Percentiles rank a stretch among this genome's conserved stretches.
phyloP scores from a whole-genome alignment of 2,888 invertebrate genomes.

The Synanthedon tipuliformis region DNA sequence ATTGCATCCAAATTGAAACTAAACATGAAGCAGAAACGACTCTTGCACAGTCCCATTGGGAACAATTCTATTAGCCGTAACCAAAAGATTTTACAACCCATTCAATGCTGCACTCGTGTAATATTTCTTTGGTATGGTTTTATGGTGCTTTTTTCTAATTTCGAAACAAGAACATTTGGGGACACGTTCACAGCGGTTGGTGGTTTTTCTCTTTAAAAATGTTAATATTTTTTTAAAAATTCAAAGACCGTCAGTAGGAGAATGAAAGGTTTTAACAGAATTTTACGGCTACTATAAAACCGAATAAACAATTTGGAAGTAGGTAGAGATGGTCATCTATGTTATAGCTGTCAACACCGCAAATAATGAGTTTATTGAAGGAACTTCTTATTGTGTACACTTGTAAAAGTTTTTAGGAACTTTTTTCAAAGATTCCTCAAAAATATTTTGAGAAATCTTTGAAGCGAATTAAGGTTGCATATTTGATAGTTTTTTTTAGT shows the following conservation, averaged over 20 bases:
- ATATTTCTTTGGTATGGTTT: not conserved
- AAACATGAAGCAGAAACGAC: constrained; percentile 18
- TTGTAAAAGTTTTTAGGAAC: no score
- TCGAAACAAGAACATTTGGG: constrained; percentile 10
- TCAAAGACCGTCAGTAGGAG: constrained; percentile 25
- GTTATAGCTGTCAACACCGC: constrained; percentile 51
- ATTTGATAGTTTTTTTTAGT: no score
- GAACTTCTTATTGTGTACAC: not conserved
- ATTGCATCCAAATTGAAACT: constrained; percentile 36
- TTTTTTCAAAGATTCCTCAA: no score
- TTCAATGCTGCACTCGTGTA: constrained; percentile 18
- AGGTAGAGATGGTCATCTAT: constrained; percentile 15
- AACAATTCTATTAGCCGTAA: constrained; percentile 38
- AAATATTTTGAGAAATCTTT: no score
- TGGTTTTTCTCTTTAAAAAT: constrained; percentile 25
- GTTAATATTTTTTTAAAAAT: constrained; percentile 23
- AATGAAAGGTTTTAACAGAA: constrained; percentile 49
- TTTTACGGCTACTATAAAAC: constrained; percentile 41
- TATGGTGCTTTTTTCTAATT: not conserved
- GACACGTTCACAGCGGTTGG: constrained; percentile 10
- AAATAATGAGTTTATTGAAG: constrained; percentile 17
- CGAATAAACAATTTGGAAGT: not conserved
- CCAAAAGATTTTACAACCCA: constrained; percentile 35
- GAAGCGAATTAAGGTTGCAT: no score
- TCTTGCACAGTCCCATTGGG: constrained; percentile 26